Conservation (phyloP, 2,113 vertebrate genomes). For the Clarias magur region DNA sequence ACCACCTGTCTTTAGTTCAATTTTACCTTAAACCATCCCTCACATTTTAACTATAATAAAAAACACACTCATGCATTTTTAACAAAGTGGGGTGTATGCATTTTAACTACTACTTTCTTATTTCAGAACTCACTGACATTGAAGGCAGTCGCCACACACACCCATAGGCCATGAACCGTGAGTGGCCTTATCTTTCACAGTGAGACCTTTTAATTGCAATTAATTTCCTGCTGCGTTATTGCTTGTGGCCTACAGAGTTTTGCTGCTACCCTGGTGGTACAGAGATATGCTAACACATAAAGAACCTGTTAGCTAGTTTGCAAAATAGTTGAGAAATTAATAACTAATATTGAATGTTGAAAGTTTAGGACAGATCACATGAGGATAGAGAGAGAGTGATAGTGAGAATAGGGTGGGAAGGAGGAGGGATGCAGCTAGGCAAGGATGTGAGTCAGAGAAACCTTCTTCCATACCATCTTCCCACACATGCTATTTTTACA, state of each 20-base stretch:
- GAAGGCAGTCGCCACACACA: neutral
- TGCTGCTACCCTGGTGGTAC: neutral
- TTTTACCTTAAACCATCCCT: neutral
- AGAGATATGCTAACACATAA: neutral
- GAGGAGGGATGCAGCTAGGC: conserved; percentile 30
- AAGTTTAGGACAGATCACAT: neutral
- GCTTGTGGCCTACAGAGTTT: neutral
- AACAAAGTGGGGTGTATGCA: neutral
- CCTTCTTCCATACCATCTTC: conserved; percentile 47
- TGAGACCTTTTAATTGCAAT: neutral
- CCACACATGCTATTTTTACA: conserved; percentile 55
- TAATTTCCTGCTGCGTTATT: conserved; percentile 2
- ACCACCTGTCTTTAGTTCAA: neutral
- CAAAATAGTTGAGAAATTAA: neutral
- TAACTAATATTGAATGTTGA: neutral
- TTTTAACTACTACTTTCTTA: neutral
- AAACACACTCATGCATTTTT: neutral
- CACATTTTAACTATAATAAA: neutral
- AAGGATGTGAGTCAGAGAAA: conserved; percentile 50
- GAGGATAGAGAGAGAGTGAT: neutral
- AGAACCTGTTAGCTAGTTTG: neutral
- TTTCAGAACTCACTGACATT: neutral
- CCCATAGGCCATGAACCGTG: neutral
- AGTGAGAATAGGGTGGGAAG: neutral
- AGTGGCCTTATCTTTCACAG: conserved; percentile 6